A percentile compares a stretch with the other conserved stretches of the same genome.
Conservation (phyloP, 2,888 invertebrate genomes). For the Choristoneura rosaceana region DNA sequence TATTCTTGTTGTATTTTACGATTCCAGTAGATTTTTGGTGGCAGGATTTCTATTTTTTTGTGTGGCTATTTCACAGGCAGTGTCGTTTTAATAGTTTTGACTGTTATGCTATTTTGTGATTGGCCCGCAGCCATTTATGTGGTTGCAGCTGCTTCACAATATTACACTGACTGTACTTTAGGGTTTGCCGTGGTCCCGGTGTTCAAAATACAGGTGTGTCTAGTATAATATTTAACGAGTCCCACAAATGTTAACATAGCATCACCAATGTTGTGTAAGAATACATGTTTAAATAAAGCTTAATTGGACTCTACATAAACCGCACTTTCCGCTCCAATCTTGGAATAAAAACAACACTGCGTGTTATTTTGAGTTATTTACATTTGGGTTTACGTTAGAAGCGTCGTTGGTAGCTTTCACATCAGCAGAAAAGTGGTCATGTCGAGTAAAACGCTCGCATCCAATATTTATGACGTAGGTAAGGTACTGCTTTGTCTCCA, state of each 20-base stretch:
- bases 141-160: neutral
- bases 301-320: constrained; percentile 25
- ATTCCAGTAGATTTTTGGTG: constrained; percentile 22
- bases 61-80: neutral
- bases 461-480: constrained; percentile 59
- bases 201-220: no score
- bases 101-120: neutral
- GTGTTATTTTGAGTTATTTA: constrained; percentile 43
- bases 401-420: constrained; percentile 34
- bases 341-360: constrained; percentile 33
- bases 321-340: constrained; percentile 24
- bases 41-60: constrained; percentile 3
- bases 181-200: neutral
- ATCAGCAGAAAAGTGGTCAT: constrained; percentile 55
- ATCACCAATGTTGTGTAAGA: neutral
- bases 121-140: neutral
- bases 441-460: constrained; percentile 58
- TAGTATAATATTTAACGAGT: no score
- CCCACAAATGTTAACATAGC: neutral
- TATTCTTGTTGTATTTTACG: constrained; percentile 37
- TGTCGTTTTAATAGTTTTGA: neutral
- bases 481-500: constrained; percentile 58
- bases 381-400: constrained; percentile 38
- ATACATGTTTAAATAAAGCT: constrained; percentile 28
- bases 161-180: no score